phyloP scores from a whole-genome alignment of 2,888 invertebrate species.

The Pristionchus arcanus region DNA sequence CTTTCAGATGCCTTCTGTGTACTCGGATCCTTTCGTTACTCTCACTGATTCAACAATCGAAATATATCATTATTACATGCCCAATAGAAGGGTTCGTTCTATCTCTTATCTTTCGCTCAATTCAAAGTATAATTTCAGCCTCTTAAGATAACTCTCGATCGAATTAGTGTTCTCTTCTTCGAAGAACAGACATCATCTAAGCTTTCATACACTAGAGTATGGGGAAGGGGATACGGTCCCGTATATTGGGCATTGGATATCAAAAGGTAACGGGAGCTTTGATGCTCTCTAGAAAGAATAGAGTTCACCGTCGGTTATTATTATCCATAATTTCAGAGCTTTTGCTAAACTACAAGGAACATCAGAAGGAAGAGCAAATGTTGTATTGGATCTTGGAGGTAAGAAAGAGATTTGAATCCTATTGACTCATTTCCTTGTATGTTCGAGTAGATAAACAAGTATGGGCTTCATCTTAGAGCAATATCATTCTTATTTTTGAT shows the following conservation, averaged over 20 bases:
- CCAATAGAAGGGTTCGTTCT: slow-evolving; percentile 58
- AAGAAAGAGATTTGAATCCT: slow-evolving; percentile 52
- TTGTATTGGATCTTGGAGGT: slow-evolving; percentile 66
- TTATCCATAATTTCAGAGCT: slow-evolving; percentile 57
- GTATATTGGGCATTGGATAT: slow-evolving; percentile 70
- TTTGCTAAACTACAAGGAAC: slow-evolving; percentile 58
- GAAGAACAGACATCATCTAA: slow-evolving; percentile 67
- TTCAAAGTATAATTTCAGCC: slow-evolving; percentile 1
- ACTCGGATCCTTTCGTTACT: slow-evolving; percentile 68
- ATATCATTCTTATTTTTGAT: not conserved
- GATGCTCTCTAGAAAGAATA: not conserved
- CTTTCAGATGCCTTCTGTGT: slow-evolving; percentile 61
- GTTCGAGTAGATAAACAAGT: not conserved
- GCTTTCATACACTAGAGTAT: slow-evolving; percentile 61
- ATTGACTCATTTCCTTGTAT: not conserved
- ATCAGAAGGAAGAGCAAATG: slow-evolving; percentile 60
- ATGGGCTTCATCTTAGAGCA: not conserved
- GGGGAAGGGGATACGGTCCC: slow-evolving; percentile 66
- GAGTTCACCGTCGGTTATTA: not conserved
- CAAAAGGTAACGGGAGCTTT: slow-evolving; percentile 60
- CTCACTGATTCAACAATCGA: slow-evolving; percentile 64
- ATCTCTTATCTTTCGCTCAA: not conserved
- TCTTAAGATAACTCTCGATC: slow-evolving; percentile 36
- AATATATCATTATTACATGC: slow-evolving; percentile 68
- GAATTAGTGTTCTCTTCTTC: slow-evolving; percentile 55